Base-by-base conservation (phyloP, 2,888 invertebrate species). In the Noctua fimbriata region DNA sequence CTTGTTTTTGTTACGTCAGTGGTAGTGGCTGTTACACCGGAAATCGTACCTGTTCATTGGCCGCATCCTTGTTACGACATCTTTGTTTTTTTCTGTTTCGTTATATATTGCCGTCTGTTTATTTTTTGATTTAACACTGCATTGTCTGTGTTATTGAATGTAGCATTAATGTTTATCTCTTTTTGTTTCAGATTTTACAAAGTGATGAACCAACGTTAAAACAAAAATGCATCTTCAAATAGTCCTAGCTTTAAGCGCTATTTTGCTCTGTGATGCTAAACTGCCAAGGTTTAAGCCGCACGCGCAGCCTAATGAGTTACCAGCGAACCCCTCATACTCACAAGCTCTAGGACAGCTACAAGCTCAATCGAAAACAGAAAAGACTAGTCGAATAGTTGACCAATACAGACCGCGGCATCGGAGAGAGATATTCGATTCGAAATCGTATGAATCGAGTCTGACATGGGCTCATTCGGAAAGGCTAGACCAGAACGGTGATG, bases 391-490 rank as follows among this genome's bases (percentile, higher is more conserved):
- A 91, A 96, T 96, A 89, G 90, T 96, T 69, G 93, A 94, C 79
- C 94, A 95, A 91, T 96, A 96, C 86, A 93, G 91, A 91, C 90
- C 90, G 73, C 90, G 96, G 73, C 94, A 94, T 89, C 91, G 94
- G 63, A 89, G 97, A 87, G 95, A 96, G 76, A 92, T 95, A 44
- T 96, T 96, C 90, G 96, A 97, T 89, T 95, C 96, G 18, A 95
- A 95, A 86, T 95, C 95, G 7, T 96, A 95, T 84, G 95, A 95
- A 87, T 94, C 96, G 47, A 95, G 95, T 90, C 92, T 97, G 82
- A 95, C 92, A 82, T 98, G 98, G 97, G 97, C 97, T 16, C 98
- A 98, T 91, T 97, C 97, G 87, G 94, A 97, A 93, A 93, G 97
- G 92, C 88, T 97, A 91, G 93, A 97, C 92, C 96, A 95, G 49